Percentiles rank a stretch among this genome's conserved stretches.
Conservation (phyloP, 2,888 invertebrate genomes). For the Nomada fucata region DNA sequence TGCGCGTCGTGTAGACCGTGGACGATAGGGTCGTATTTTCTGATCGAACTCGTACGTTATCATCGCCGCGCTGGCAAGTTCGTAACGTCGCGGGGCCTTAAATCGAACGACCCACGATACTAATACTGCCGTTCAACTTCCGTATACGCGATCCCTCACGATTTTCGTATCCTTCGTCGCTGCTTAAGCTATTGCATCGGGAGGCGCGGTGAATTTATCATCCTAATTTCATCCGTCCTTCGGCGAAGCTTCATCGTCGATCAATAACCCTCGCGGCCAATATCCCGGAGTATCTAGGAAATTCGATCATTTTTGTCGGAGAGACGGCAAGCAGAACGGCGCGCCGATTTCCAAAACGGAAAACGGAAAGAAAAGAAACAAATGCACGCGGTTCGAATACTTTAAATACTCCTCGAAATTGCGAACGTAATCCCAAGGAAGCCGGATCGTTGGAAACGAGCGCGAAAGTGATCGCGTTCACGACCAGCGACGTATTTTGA, state of each 20-base stretch:
- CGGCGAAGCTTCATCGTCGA: conserved; percentile 17
- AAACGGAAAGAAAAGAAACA: no score
- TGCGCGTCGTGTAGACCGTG: not conserved
- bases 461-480: not conserved
- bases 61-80: not conserved
- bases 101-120: conserved; percentile 4
- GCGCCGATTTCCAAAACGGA: no score
- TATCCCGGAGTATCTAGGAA: not conserved
- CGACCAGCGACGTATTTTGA: conserved; percentile 9
- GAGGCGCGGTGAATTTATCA: conserved; percentile 31
- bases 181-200: not conserved
- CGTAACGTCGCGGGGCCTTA: not conserved
- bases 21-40: not conserved
- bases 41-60: not conserved
- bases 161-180: not conserved
- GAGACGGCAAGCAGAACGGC: not conserved
- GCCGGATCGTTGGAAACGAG: not conserved
- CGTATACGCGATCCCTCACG: not conserved
- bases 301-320: not conserved
- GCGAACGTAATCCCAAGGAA: not conserved
- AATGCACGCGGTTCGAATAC: no score
- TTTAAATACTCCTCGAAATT: no score
- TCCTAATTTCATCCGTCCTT: conserved; percentile 42
- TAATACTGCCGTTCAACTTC: no score
- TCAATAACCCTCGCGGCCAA: conserved; percentile 32